Base-by-base conservation (phyloP, 2,888 invertebrate genomes). In the Bombylius discolor region DNA sequence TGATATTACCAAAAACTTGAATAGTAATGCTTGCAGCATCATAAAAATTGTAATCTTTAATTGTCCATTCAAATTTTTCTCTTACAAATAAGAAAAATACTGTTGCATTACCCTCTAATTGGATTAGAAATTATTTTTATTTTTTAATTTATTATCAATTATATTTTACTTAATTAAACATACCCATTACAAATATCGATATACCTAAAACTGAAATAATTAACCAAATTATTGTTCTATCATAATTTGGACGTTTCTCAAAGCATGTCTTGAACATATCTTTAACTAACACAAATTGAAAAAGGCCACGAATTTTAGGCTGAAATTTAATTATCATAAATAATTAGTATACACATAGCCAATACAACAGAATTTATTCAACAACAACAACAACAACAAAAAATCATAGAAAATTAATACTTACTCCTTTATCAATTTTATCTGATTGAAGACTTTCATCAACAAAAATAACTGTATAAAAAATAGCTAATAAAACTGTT, bases 1-100 rank as follows among this genome's bases (percentile, higher is more conserved):
- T 46, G 56, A 82, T 67, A 5, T 80, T 77, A 1, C 85, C 85
- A 23, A 78, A 46, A 55, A 83, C 79, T 44, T 77, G 73, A 36
- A 81, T 68, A 0, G 79, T 63, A 11, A 80, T 78, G 46, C 73
- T 75, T 0, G 75, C 67, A 4, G 81, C 82, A 44, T 66, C 69
- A 45, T 69, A 74, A 1, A 68, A 56, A 36, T 66, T 72, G 13
- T 65, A 70, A 48, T 73, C 68, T 58, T 68, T 67, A 45, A 72
- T 63, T 6, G 69, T 71, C 71, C 73, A 74, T 51, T 66, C 63
- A 58, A 73, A 74, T 55, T 69, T 63, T 56, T 70, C 66, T 23
- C 72, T 67, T 50, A 72, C 63, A 49, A 70, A 73, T 13, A 74
- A 66, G 66, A 81, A 85, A 39, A 78, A 77, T 13, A 87, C 73